phyloP scores from a whole-genome alignment of 2,888 invertebrate species.

The Dasysyrphus albostriatus region DNA sequence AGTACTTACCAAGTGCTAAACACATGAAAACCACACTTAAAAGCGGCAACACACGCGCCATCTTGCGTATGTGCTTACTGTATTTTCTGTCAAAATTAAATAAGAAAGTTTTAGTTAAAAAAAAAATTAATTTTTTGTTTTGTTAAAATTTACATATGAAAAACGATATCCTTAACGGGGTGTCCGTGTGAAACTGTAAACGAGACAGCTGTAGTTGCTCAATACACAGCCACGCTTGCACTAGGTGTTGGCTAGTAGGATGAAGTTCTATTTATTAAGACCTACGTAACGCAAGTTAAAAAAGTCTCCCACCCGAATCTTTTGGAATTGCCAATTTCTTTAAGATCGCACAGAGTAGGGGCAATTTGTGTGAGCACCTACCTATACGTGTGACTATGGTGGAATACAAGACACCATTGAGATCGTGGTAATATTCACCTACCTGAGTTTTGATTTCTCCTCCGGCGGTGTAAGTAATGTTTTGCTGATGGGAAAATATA shows the following conservation, averaged over 20 bases:
- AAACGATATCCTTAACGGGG: slow-evolving; percentile 73
- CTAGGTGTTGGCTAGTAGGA: slow-evolving; percentile 84
- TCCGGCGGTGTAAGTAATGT: background rate
- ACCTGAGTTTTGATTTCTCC: slow-evolving; percentile 55
- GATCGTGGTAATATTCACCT: slow-evolving; percentile 43
- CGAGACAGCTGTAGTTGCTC: slow-evolving; percentile 81
- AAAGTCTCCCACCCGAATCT: slow-evolving; percentile 68
- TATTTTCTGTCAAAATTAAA: slow-evolving; percentile 69
- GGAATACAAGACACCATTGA: slow-evolving; percentile 28
- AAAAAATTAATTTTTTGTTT: slow-evolving; percentile 16
- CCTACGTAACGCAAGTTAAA: slow-evolving; percentile 80
- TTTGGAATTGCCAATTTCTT: slow-evolving; percentile 63
- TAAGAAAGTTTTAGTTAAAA: slow-evolving; percentile 64
- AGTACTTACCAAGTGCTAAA: slow-evolving; percentile 73
- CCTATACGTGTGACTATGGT: slow-evolving; percentile 46
- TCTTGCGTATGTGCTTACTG: slow-evolving; percentile 80
- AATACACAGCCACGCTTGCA: slow-evolving; percentile 84
- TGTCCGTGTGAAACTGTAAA: slow-evolving; percentile 73
- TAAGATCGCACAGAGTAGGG: slow-evolving; percentile 48
- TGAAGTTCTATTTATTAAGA: slow-evolving; percentile 85
- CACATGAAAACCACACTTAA: slow-evolving; percentile 82
- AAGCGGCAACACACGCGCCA: slow-evolving; percentile 83
- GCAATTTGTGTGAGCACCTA: slow-evolving; percentile 16
- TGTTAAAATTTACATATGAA: slow-evolving; percentile 68
- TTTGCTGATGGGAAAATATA: slow-evolving; percentile 1